Base-by-base conservation (phyloP, 1,140 invertebrate genomes). In the Drosophila trapezifrons region DNA sequence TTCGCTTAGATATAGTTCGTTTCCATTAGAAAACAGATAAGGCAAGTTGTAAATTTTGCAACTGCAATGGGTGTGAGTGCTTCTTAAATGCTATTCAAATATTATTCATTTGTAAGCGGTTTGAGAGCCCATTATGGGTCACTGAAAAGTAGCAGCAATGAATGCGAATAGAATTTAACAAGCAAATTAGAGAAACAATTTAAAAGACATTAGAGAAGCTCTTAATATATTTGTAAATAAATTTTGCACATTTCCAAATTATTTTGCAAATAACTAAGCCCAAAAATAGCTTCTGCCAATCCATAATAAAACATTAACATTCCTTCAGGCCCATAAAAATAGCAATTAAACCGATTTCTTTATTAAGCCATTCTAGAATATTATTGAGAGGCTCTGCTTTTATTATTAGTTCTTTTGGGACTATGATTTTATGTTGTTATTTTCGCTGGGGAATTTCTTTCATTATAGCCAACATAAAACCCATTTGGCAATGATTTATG, bases 401-500 rank as follows among this genome's bases (percentile, higher is more conserved):
- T 35, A 3, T 20, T 52, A 52, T 52, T 40, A 17, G n/a, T 38
- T 46, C 15, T 17, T n/a, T 3, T 1, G 12, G 22, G 13, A 13
- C 27, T 32, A n/a, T 17, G 2, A 22, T 38, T 38, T 35, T 1
- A 32, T 43, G 51, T 8, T 64, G 12, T 64, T 42, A 13, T 8
- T 29, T 2, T 9, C 17, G 12, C 13, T 27, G 20, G 12, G 3
- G 18, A 37, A 13, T 22, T 51, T 25, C 45, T 17, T 32, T 59
- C 15, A 35, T 35, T 49, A 37, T 51, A 20, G n/a, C 40, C 15
- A 35, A 62, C 15, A n/a, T 18, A 10, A 40, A 67, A 20, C 2
- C 17, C 29, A 52, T 52, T 45, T 42, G 29, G 29, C 29, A 64
- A 25, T 66, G 65, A 52, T 51, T 52, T 51, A 45, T 65, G n/a